Conservation (phyloP, 2,797 vertebrate species). For the Chaetophractus vellerosus region DNA sequence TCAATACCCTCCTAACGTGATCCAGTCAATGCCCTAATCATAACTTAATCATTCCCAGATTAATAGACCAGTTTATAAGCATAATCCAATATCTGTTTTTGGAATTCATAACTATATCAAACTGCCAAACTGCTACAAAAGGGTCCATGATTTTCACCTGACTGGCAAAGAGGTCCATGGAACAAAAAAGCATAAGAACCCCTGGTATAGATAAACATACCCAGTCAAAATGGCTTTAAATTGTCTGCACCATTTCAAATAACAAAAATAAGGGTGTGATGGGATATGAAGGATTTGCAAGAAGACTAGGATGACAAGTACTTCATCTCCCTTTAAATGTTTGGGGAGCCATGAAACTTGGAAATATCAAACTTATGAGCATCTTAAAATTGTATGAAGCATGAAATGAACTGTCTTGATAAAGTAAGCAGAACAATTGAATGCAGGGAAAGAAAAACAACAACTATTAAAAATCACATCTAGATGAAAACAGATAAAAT, state of each 20-base stretch:
- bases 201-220: not conserved
- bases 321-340: not conserved
- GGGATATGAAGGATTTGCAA: not conserved
- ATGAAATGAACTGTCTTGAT: not conserved
- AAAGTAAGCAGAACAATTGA: constrained; percentile 4
- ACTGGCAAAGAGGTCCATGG: too few relatives aligned
- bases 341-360: not conserved
- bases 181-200: too few relatives aligned
- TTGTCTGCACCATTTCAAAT: not conserved
- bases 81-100: too few relatives aligned
- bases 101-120: too few relatives aligned
- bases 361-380: not conserved
- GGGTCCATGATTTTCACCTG: too few relatives aligned
- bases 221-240: not conserved
- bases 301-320: not conserved
- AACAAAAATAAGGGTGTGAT: not conserved
- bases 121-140: too few relatives aligned
- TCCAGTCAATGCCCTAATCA: too few relatives aligned
- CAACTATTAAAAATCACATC: not conserved
- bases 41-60: too few relatives aligned
- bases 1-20: too few relatives aligned
- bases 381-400: not conserved
- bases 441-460: not conserved
- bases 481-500: not conserved
- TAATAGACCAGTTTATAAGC: too few relatives aligned